Base-by-base conservation (phyloP, 30 jellyfish, hydroid and myxozoan species). In the Aurelia sp. region DNA sequence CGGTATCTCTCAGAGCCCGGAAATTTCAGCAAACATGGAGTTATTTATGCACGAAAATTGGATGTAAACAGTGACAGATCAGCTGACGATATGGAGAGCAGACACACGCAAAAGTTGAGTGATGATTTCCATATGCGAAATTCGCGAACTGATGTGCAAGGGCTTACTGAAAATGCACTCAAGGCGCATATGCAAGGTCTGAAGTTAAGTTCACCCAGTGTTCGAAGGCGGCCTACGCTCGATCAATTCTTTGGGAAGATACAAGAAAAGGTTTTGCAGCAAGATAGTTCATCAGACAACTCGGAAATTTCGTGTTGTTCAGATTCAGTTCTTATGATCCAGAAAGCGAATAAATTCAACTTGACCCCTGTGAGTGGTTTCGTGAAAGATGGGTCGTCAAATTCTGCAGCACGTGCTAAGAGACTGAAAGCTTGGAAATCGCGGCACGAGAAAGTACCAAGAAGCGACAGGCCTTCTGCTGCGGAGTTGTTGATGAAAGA, bases 381-480 rank as follows among this genome's bases (percentile, higher is more conserved):
- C 21, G 17, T 77, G 67, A 58, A 58, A 17, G 88, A 61, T 60
- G 78, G 88, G 17, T 77, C 48, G 41, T 38, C 88, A 2, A 20
- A 62, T 66, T 47, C 73, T 11, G 27, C 76, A 22, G 62, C 88
- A n/a, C 76, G 88, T 8, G 77, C 88, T 13, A 35, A 51, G 35
- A 67, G 88, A 44, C 60, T 77, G 78, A 77, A 60, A 48, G 88
- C 88, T 21, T 77, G 88, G 88, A 77, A 77, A 77, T 53, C 72
- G 18, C 62, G 88, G 19, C 88, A 77, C 59, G 88, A 62, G 35
- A 58, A 30, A 8, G 58, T 40, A 15, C 20, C 10, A 10, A 77
- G 22, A 40, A 33, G 77, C 16, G 31, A 48, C 19, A 47, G 78
- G 8, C 72, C 88, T 20, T 53, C 88, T 9, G 78, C 50, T 31